Evolutionary conservation across 2,797 vertebrate species (phyloP).

Genomic region (Rousettus madagascariensis): DNA sequence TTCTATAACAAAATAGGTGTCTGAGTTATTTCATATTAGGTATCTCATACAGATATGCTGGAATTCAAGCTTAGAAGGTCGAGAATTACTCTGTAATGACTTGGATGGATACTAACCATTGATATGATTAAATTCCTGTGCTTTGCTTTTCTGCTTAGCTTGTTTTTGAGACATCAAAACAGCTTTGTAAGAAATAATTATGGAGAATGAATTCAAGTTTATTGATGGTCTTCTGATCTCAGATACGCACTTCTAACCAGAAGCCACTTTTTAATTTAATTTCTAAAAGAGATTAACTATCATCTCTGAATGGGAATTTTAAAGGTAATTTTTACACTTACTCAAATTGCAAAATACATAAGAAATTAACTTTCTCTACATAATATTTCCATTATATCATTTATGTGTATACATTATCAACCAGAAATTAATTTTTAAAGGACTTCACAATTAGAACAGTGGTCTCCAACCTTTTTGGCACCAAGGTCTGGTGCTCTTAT

Average conservation of each 20-base stretch:
- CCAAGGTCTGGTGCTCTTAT: too few relatives aligned
- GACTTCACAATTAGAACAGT: neutral
- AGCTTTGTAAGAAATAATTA: neutral
- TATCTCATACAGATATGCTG: neutral
- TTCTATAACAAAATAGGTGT: neutral
- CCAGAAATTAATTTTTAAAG: neutral
- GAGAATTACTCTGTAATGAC: neutral
- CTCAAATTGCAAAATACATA: neutral
- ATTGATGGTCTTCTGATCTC: neutral
- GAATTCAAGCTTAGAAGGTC: neutral
- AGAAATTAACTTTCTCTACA: neutral
- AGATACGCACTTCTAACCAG: neutral
- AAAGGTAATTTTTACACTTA: neutral
- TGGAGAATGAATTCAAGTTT: neutral
- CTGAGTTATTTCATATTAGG: neutral
- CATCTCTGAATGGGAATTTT: neutral
- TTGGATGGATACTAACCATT: neutral
- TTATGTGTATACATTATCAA: neutral
- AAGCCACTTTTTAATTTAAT: conserved; percentile 19
- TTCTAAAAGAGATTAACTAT: neutral
- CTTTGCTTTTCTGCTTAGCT: neutral
- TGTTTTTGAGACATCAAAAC: neutral
- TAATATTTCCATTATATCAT: neutral
- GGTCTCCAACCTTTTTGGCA: too few relatives aligned
- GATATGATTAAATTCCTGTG: neutral